Base-by-base conservation (phyloP, 64 coral and sea anemone species). In the Actinia tenebrosa region DNA sequence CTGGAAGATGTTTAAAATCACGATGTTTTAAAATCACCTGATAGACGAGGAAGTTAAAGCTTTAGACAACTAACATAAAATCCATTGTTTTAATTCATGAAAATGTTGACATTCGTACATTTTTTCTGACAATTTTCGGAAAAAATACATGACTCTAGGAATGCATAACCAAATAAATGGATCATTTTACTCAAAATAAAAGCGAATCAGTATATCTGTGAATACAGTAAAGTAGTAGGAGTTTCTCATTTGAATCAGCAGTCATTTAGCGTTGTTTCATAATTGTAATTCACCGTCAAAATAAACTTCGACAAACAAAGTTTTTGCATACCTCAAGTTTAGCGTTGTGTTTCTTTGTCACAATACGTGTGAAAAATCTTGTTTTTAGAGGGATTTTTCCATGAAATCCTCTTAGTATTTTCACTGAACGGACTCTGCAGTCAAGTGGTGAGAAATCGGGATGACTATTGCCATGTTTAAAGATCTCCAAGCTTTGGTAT, bases 201-300 rank as follows among this genome's bases (percentile, higher is more conserved):
- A 42, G 42, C 69, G 22, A 30, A 66, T 66, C 60, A 18, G 60
- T 16, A 61, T 19, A 61, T 8, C 20, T 69, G 19, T 69, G 23
- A 69, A 69, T 26, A 23, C n/a, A 3, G 14, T 37, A 37, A 27
- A 72, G 1, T 30, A 10, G 5, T 13, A 75, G 22, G 10, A 43
- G 69, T 75, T 75, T 75, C 5, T 42, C 25, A 26, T 75, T 30
- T 42, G 69, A 75, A 75, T 75, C 69, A 75, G 69, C 69, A 27
- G 27, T 75, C 69, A 75, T 75, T 75, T 75, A 75, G 69, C 69
- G 11, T 75, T 37, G 26, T 75, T 75, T 75, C 69, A 75, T 30
- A 75, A 75, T 75, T 75, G 42, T 75, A 75, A 75, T 75, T 66
- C n/a, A 75, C 25, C 15, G 27, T 75, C 69, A 75, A 42, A 75